A percentile compares a stretch with the other conserved stretches of the same genome.
Evolutionary conservation across 92 coral and sea anemone genomes (phyloP).

Genomic region (Phenganax subtilis): DNA sequence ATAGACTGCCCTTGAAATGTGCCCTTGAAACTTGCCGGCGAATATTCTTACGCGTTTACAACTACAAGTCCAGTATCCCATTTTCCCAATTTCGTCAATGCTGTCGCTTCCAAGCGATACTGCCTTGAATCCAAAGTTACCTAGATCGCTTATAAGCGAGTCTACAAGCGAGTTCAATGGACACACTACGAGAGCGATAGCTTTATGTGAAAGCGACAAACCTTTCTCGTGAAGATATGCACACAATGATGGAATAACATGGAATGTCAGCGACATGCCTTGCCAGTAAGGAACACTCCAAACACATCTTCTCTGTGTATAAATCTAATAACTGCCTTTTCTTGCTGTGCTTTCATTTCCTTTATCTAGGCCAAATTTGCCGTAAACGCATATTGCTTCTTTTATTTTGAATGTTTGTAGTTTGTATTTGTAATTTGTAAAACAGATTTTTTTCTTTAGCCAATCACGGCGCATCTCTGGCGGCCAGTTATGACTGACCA

Average conservation of each 20-base stretch:
- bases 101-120: conserved; percentile 27
- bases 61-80: too few species aligned
- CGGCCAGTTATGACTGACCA: conserved; percentile 6
- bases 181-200: conserved; percentile 55
- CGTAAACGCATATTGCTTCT: not conserved
- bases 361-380: not conserved
- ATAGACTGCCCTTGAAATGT: too few species aligned
- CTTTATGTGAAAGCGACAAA: conserved; percentile 43
- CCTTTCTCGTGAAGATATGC: conserved; percentile 46
- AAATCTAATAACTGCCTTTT: conserved; percentile 24
- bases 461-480: not conserved
- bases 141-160: conserved; percentile 50
- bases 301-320: conserved; percentile 44
- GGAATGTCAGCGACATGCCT: conserved; percentile 51
- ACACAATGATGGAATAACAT: conserved; percentile 47
- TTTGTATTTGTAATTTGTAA: not conserved
- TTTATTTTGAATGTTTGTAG: not conserved
- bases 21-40: too few species aligned
- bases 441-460: not conserved
- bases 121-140: conserved; percentile 32
- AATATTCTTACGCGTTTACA: too few species aligned
- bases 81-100: not conserved
- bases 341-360: conserved; percentile 19
- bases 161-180: conserved; percentile 28
- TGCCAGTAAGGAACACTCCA: conserved; percentile 51